phyloP scores from a whole-genome alignment of 1,140 invertebrate species.

The Drosophila sp. region DNA sequence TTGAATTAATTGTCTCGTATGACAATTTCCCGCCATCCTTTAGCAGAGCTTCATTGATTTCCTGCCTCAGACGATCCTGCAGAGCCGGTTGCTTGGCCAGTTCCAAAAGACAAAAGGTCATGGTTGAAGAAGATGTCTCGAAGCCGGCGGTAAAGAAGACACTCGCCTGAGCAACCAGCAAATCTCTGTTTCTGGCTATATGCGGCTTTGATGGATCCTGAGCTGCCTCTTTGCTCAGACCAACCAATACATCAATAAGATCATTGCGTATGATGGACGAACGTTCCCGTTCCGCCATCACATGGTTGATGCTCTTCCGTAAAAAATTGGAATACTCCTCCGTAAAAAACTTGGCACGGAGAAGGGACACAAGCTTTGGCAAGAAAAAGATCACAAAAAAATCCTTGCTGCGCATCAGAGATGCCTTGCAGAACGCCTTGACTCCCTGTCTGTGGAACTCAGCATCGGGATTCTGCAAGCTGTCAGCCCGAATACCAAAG shows the following conservation, averaged over 20 bases:
- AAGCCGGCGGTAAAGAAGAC: conserved; percentile 91
- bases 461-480: conserved; percentile 85
- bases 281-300: conserved; percentile 77
- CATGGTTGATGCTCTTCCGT: conserved; percentile 68
- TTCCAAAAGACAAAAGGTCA: conserved; percentile 88
- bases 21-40: conserved; percentile 85
- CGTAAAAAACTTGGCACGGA: conserved; percentile 64
- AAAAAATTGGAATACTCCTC: conserved; percentile 73
- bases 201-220: conserved; percentile 52
- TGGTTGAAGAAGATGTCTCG: conserved; percentile 90
- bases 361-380: conserved; percentile 70
- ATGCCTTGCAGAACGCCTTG: conserved; percentile 12
- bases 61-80: conserved; percentile 87
- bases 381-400: conserved; percentile 85
- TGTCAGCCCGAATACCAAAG: conserved; percentile 87
- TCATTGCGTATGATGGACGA: conserved; percentile 77
- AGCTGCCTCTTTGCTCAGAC: conserved; percentile 73
- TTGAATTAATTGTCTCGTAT: conserved; percentile 87
- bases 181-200: conserved; percentile 82
- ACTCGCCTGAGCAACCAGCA: conserved; percentile 88
- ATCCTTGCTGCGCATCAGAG: conserved; percentile 49
- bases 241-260: conserved; percentile 85
- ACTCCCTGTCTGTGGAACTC: conserved; percentile 84
- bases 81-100: conserved; percentile 89
- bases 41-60: conserved; percentile 86